These are phyloP conservation scores for Lutjanus argentimaculatus DNA, from an alignment of 2,797 vertebrate species.

Conservation along the genomic window DNA sequence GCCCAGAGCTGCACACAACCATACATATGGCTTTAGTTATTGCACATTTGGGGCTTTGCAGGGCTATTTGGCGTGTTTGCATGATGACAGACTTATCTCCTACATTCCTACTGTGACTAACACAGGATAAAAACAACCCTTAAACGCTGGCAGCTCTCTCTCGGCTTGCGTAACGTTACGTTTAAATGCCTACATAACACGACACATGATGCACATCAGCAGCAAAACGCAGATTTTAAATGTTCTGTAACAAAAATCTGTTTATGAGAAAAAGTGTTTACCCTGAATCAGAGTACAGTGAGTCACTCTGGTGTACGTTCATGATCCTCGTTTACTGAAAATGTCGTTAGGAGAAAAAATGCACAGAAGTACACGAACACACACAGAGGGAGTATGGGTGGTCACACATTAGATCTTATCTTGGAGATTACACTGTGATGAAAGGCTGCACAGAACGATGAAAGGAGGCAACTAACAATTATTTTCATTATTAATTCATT, in stretches of 20 bases:
- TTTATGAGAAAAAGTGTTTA: constrained; percentile 14
- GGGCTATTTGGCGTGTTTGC: constrained; percentile 63
- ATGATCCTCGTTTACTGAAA: constrained; percentile 6
- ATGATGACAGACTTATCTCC: constrained; percentile 71
- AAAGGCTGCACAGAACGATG: background rate
- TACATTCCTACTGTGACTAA: constrained; percentile 68
- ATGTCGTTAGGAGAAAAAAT: constrained; percentile 19
- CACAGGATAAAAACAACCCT: constrained; percentile 53
- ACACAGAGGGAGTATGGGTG: background rate
- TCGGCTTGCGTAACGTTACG: constrained; percentile 38
- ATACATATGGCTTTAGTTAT: constrained; percentile 76
- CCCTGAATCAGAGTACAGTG: constrained; percentile 17
- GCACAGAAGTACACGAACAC: constrained; percentile 5
- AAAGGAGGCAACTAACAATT: background rate
- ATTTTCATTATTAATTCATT: background rate
- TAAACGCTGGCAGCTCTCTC: constrained; percentile 51
- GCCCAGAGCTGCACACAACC: constrained; percentile 21
- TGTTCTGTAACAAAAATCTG: background rate
- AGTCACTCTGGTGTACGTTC: constrained; percentile 25
- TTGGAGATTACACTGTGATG: background rate
- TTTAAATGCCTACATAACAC: constrained; percentile 17
- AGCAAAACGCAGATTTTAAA: background rate
- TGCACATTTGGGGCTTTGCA: constrained; percentile 56
- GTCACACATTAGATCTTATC: background rate
- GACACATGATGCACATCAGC: constrained; percentile 18